phyloP scores from a whole-genome alignment of 2,888 invertebrate genomes.

The Macaria notata region DNA sequence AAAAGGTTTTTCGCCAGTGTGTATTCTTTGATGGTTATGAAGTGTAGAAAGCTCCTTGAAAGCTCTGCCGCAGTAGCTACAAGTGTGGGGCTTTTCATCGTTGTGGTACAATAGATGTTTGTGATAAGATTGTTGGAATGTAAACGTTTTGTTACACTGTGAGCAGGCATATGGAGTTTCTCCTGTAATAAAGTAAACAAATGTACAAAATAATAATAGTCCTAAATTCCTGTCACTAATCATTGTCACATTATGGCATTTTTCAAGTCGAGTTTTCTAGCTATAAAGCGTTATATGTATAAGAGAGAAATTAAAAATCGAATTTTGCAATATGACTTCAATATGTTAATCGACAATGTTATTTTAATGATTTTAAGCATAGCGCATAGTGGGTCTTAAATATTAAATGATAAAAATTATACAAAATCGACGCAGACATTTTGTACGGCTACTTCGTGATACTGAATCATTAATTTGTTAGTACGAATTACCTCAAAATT shows the following conservation, averaged over 20 bases:
- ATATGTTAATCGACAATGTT: too few species aligned
- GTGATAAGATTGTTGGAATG: slow-evolving; percentile 95
- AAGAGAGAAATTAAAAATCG: too few species aligned
- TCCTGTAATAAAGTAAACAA: slow-evolving; percentile 74
- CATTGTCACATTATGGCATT: too few species aligned
- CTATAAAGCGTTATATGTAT: too few species aligned
- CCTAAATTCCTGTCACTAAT: too few species aligned
- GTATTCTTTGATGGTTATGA: slow-evolving; percentile 93
- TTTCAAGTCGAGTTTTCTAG: too few species aligned
- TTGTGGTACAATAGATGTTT: slow-evolving; percentile 94
- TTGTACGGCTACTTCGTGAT: too few species aligned
- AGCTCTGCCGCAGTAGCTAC: slow-evolving; percentile 89
- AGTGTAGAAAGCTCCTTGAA: slow-evolving; percentile 94
- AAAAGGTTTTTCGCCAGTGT: slow-evolving; percentile 93
- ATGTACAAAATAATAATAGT: slow-evolving; percentile 2
- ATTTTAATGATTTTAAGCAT: too few species aligned
- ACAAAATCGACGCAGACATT: too few species aligned
- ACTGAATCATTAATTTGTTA: slow-evolving; percentile 52
- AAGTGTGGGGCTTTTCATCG: slow-evolving; percentile 91
- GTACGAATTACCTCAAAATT: slow-evolving; percentile 72
- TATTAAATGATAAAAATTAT: too few species aligned
- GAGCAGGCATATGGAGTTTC: slow-evolving; percentile 94
- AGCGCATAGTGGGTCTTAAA: too few species aligned
- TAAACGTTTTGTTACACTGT: slow-evolving; percentile 92
- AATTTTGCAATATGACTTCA: too few species aligned